phyloP scores from a whole-genome alignment of 2,113 vertebrate genomes.

The Peromyscus maniculatus region DNA sequence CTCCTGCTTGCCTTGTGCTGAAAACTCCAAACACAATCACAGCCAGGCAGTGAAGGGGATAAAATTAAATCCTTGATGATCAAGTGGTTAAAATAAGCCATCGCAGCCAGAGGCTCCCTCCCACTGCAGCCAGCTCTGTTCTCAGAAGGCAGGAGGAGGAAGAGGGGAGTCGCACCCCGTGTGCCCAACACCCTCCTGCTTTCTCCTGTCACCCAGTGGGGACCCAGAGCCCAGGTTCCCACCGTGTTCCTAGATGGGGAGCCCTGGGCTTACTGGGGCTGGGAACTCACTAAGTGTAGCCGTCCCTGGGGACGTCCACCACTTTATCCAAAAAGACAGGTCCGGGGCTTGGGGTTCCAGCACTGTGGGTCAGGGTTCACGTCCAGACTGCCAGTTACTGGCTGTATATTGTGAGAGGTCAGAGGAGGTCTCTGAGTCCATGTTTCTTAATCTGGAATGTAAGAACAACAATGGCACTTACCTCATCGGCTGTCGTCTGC shows the following conservation, averaged over 20 bases:
- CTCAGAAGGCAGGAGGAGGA: background rate
- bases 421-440: background rate
- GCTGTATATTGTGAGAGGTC: background rate
- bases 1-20: background rate
- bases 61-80: constrained; percentile 83
- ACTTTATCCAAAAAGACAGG: background rate
- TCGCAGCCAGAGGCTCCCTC: constrained; percentile 56
- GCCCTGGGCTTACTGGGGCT: background rate
- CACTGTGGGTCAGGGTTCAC: background rate
- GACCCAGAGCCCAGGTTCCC: background rate
- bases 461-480: background rate
- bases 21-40: constrained; percentile 66
- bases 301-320: fast-evolving
- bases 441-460: background rate
- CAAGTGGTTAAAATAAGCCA: constrained; percentile 64
- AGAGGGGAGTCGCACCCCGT: background rate
- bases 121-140: background rate
- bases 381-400: background rate
- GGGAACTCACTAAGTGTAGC: background rate
- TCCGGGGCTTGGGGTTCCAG: background rate
- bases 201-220: background rate
- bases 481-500: fast-evolving
- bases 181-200: background rate
- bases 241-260: background rate
- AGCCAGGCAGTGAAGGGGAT: constrained; percentile 72